Evolutionary conservation across 2,888 invertebrate genomes (phyloP).

Genomic region (Meta bourneti): DNA sequence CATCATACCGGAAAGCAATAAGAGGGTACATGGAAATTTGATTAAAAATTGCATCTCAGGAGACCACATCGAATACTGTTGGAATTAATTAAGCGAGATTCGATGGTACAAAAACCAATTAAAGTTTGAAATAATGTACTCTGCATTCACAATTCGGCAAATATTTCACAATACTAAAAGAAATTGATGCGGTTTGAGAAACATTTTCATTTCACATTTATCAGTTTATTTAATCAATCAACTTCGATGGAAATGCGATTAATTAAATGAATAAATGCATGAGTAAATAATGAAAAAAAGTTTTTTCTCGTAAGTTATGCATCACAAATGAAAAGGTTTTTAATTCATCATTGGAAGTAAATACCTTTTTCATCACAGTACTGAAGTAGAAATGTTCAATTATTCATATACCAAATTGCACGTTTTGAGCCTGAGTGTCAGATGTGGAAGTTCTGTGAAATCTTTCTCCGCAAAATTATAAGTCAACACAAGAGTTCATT

Average conservation of each 20-base stretch:
- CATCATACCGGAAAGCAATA: too few species aligned
- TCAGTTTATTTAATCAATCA: slow-evolving; percentile 21
- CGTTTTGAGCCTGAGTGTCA: not conserved
- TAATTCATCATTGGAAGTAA: not conserved
- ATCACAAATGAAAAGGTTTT: not conserved
- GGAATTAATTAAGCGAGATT: not conserved
- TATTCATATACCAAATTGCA: not conserved
- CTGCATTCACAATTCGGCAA: not conserved
- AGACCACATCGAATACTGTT: not conserved
- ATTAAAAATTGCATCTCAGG: not conserved
- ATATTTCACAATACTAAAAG: not conserved
- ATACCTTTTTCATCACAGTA: not conserved
- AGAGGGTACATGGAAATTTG: not conserved
- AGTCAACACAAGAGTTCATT: not conserved
- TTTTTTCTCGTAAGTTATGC: not conserved
- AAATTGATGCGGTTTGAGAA: not conserved
- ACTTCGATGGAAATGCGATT: slow-evolving; percentile 2
- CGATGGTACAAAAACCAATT: not conserved
- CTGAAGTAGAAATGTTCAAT: not conserved
- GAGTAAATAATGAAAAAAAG: slow-evolving; percentile 26
- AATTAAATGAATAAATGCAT: slow-evolving; percentile 40
- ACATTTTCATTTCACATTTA: not conserved
- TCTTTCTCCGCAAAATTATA: not conserved
- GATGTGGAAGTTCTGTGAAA: not conserved
- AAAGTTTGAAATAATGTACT: not conserved